phyloP scores from a whole-genome alignment of 2,888 invertebrate genomes.

The Penaeus monodon region DNA sequence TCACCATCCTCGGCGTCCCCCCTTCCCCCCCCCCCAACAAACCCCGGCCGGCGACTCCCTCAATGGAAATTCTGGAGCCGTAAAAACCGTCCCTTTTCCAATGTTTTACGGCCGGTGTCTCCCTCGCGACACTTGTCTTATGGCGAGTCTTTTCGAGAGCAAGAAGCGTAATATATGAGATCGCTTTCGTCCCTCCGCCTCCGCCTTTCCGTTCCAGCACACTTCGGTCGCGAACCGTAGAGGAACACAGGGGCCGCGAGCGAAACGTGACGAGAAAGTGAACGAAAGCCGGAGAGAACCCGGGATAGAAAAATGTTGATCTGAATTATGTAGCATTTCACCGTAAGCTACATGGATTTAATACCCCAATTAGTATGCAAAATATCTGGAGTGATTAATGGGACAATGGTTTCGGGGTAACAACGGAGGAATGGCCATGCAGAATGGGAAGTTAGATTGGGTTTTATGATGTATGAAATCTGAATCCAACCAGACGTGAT shows the following conservation, averaged over 20 bases:
- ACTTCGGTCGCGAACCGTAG: no score
- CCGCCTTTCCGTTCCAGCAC: not conserved
- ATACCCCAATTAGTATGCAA: constrained; percentile 37
- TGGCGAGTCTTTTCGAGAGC: constrained; percentile 6
- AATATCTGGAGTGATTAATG: constrained; percentile 33
- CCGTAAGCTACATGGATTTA: constrained; percentile 27
- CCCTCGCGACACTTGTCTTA: constrained; percentile 24
- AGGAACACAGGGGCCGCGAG: no score
- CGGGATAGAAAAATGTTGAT: constrained; percentile 21
- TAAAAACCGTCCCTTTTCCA: not conserved
- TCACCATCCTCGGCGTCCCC: not conserved
- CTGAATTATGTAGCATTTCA: constrained; percentile 38
- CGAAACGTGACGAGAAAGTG: not conserved
- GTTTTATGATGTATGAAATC: constrained; percentile 37
- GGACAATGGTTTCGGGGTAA: not conserved
- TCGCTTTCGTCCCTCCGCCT: not conserved
- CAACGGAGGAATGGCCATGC: not conserved
- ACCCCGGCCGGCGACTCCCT: not conserved
- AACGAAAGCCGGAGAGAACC: not conserved
- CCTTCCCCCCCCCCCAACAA: not conserved
- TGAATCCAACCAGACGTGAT: constrained; percentile 20
- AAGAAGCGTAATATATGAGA: constrained; percentile 21
- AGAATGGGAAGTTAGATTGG: constrained; percentile 34
- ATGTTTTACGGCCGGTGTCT: constrained; percentile 9
- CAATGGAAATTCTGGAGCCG: no score